Conservation (phyloP, 1,140 invertebrate species). For the Danaus melanippus region DNA sequence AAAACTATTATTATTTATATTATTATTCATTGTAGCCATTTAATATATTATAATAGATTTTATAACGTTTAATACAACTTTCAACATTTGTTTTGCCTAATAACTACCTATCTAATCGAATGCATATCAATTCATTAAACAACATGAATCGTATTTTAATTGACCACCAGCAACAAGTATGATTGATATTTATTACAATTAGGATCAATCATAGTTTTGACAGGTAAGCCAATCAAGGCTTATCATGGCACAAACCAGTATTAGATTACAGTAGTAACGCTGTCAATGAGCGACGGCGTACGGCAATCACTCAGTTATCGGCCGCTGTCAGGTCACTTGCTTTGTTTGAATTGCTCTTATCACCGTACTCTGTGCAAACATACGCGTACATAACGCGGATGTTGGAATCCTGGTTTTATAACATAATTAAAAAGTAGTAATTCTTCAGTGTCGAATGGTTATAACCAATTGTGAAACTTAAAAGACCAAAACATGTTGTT, state of each 20-base stretch:
- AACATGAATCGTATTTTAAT: too few relatives aligned
- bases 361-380: conserved; percentile 35
- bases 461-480: too few relatives aligned
- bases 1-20: too few relatives aligned
- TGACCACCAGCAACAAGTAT: too few relatives aligned
- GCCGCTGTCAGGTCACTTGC: conserved; percentile 33
- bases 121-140: too few relatives aligned
- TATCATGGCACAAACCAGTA: conserved; percentile 20
- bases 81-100: too few relatives aligned
- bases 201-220: conserved; percentile 12
- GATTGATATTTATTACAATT: neutral
- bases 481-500: neutral
- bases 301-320: conserved; percentile 36
- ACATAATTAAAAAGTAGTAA: too few relatives aligned
- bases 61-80: too few relatives aligned
- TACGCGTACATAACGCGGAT: conserved; percentile 12
- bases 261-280: conserved; percentile 23
- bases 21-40: too few relatives aligned
- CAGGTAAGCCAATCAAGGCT: conserved; percentile 15
- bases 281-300: conserved; percentile 27
- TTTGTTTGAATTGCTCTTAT: conserved; percentile 47
- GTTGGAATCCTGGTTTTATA: conserved; percentile 6
- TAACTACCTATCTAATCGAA: too few relatives aligned
- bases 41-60: too few relatives aligned
- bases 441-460: too few relatives aligned